A percentile compares a stretch with the other conserved stretches of the same genome.
Evolutionary conservation across 2,113 vertebrate species (phyloP).

Genomic region (Poecilia latipinna): DNA sequence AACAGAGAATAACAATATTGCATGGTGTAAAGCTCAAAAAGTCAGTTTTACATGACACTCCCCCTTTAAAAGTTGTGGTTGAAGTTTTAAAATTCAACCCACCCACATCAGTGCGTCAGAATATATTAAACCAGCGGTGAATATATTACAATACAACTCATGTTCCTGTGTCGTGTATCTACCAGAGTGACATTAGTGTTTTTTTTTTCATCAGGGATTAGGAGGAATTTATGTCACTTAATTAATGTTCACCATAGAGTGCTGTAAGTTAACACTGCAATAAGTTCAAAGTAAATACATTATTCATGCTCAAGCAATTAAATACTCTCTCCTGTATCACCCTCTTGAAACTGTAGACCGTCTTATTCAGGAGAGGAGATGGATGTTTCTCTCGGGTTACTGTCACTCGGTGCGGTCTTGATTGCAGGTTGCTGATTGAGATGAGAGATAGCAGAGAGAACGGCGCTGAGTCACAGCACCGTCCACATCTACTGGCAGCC

Average conservation of each 20-base stretch:
- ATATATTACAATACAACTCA: background rate
- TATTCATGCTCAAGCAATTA: constrained; percentile 78
- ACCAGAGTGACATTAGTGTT: constrained; percentile 34
- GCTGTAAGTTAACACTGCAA: constrained; percentile 72
- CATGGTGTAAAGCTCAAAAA: too few species aligned
- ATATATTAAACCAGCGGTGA: background rate
- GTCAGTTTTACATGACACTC: too few species aligned
- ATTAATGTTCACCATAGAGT: constrained; percentile 79
- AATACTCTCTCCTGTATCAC: constrained; percentile 72
- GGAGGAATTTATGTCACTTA: constrained; percentile 70
- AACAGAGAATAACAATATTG: too few species aligned
- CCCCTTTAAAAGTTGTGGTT: background rate
- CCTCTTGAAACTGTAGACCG: constrained; percentile 71
- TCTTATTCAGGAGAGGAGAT: constrained; percentile 74
- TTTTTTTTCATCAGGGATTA: constrained; percentile 70
- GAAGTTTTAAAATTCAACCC: background rate
- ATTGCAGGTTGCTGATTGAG: constrained; percentile 75
- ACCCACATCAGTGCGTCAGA: background rate
- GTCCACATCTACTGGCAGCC: background rate
- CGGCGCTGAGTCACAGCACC: background rate
- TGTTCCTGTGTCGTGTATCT: constrained; percentile 18
- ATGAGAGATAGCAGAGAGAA: constrained; percentile 21
- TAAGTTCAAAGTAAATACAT: constrained; percentile 73
- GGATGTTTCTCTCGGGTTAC: constrained; percentile 67
- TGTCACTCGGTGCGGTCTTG: constrained; percentile 66